These are phyloP conservation scores for Lepidurus couesii DNA, from an alignment of 1,140 invertebrate species.

Conservation along the genomic window DNA sequence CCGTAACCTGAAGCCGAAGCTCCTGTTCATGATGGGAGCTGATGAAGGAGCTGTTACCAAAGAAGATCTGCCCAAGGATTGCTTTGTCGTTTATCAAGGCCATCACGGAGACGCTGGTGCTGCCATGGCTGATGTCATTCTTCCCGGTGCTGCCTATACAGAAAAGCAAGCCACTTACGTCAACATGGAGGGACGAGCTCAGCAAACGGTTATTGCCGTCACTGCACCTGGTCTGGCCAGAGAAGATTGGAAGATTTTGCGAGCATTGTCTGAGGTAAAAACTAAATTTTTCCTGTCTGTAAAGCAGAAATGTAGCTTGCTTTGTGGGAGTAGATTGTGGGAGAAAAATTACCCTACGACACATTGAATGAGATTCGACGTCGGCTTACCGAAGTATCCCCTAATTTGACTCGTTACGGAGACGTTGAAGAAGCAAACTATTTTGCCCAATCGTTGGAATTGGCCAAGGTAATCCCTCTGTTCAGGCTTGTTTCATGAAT, in stretches of 20 bases:
- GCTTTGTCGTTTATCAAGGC: slow-evolving; percentile 91
- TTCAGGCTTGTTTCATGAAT: slow-evolving; percentile 24
- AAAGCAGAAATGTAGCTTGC: too few relatives aligned
- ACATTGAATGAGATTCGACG: slow-evolving; percentile 73
- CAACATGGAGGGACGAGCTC: slow-evolving; percentile 95
- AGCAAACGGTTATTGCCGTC: slow-evolving; percentile 85
- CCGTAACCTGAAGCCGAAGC: slow-evolving; percentile 63
- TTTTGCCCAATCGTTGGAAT: slow-evolving; percentile 64
- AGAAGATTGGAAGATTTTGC: slow-evolving; percentile 97
- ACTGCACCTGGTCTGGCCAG: slow-evolving; percentile 87
- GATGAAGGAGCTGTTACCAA: slow-evolving; percentile 75
- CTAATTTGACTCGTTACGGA: slow-evolving; percentile 79
- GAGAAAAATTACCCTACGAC: slow-evolving; percentile 81
- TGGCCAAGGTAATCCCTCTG: slow-evolving; percentile 53
- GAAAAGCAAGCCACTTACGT: slow-evolving; percentile 96
- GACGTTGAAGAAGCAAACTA: slow-evolving; percentile 76
- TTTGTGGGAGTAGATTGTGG: slow-evolving; percentile 58
- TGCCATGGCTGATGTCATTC: slow-evolving; percentile 81
- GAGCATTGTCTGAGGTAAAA: slow-evolving; percentile 71
- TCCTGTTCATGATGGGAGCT: slow-evolving; percentile 87
- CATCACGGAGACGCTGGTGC: slow-evolving; percentile 95
- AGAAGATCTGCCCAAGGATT: slow-evolving; percentile 71
- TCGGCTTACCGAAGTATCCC: slow-evolving; percentile 77
- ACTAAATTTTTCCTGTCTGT: not conserved
- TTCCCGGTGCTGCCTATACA: slow-evolving; percentile 97